Evolutionary conservation across 1,140 invertebrate species (phyloP).

Genomic region (Aphaenogaster floridana): DNA sequence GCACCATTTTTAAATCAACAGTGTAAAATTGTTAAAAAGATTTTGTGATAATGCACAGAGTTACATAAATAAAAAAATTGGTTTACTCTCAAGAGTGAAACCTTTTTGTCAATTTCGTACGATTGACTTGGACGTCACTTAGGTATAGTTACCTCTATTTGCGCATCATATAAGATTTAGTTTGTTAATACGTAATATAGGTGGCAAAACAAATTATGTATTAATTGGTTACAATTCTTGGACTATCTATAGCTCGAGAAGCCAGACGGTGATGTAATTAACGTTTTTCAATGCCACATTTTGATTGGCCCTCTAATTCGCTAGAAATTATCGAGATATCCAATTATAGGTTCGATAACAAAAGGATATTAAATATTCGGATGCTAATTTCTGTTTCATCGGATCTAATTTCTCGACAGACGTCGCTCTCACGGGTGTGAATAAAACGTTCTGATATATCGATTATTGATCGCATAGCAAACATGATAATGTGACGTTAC

Average conservation of each 20-base stretch:
- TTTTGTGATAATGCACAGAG: not conserved
- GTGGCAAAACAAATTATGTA: not conserved
- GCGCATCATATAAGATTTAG: not conserved
- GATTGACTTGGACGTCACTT: not conserved
- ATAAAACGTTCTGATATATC: slow-evolving; percentile 23
- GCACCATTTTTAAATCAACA: not conserved
- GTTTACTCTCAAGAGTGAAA: no score
- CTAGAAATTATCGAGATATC: slow-evolving; percentile 7
- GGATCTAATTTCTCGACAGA: slow-evolving; percentile 30
- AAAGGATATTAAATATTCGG: slow-evolving; percentile 31
- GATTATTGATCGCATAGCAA: not conserved
- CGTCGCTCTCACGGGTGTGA: not conserved
- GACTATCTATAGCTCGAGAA: not conserved
- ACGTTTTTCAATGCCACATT: slow-evolving; percentile 34
- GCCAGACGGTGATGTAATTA: not conserved
- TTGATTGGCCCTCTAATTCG: slow-evolving; percentile 1
- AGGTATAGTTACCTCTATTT: not conserved
- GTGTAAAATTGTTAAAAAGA: slow-evolving; percentile 7
- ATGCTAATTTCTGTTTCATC: not conserved
- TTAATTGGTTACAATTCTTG: slow-evolving; percentile 2
- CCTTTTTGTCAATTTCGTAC: not conserved
- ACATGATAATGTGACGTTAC: not conserved
- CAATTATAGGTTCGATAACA: slow-evolving; percentile 11
- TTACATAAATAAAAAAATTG: not conserved
- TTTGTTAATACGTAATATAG: not conserved